Conservation (phyloP, 2,797 vertebrate species). For the Phoebastria nigripes region DNA sequence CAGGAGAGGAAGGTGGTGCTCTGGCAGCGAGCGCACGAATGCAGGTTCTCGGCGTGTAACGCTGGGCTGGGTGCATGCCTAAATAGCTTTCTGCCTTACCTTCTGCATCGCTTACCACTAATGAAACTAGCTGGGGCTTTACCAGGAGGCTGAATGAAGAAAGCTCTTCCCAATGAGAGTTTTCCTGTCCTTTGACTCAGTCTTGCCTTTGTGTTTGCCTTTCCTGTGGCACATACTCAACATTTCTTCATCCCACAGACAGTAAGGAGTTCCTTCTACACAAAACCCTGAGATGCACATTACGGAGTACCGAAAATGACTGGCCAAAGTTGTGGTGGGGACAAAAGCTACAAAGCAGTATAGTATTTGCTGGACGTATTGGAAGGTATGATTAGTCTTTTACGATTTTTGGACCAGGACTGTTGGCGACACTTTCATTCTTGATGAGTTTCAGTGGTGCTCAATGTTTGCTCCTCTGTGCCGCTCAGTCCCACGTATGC, state of each 20-base stretch:
- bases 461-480: background rate
- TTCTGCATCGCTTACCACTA: background rate
- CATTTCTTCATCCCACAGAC: background rate
- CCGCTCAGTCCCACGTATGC: rapidly evolving
- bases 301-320: background rate
- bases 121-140: background rate
- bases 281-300: background rate
- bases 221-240: background rate
- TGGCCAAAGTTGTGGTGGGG: background rate
- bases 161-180: background rate
- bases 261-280: background rate
- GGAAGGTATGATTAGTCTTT: background rate
- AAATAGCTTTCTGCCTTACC: background rate
- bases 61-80: rapidly evolving
- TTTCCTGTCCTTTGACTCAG: background rate
- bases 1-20: background rate
- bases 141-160: background rate
- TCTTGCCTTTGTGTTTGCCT: background rate
- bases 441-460: background rate
- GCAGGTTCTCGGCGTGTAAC: rapidly evolving
- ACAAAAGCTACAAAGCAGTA: background rate
- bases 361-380: background rate
- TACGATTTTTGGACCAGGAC: background rate
- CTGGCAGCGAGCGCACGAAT: rapidly evolving
- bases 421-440: background rate